These are phyloP conservation scores for Loris lydekkerianus DNA, from an alignment of 2,797 vertebrate species.

Conservation along the genomic window DNA sequence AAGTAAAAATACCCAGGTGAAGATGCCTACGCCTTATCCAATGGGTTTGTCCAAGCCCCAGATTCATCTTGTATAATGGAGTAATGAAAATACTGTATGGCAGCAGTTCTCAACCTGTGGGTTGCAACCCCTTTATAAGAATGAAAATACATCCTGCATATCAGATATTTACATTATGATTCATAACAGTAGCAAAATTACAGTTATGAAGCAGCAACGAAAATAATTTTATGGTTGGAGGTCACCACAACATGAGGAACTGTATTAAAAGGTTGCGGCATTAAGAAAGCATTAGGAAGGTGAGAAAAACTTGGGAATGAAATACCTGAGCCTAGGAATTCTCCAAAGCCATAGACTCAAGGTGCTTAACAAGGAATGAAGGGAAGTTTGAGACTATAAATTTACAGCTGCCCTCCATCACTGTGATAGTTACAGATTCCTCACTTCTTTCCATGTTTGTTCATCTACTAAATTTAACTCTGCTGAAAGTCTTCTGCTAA, in stretches of 20 bases:
- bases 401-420: neutral
- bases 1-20: neutral
- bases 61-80: neutral
- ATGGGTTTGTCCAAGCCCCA: slow-evolving; percentile 2
- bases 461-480: neutral
- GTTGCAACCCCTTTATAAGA: no score
- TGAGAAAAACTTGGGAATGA: neutral
- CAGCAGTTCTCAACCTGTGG: no score
- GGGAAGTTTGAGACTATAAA: neutral
- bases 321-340: neutral
- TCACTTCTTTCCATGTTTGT: neutral
- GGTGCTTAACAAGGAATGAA: neutral
- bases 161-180: no score
- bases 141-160: no score
- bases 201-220: no score
- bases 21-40: neutral
- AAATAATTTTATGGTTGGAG: no score
- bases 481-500: slow-evolving; percentile 4
- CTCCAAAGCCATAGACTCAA: neutral
- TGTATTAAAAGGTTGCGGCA: no score
- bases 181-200: no score
- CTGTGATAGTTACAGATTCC: neutral
- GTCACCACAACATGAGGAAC: no score
- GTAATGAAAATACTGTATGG: slow-evolving; percentile 30
- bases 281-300: no score